phyloP scores from a whole-genome alignment of 1,140 invertebrate species.

The Drosophila kepulauana region DNA sequence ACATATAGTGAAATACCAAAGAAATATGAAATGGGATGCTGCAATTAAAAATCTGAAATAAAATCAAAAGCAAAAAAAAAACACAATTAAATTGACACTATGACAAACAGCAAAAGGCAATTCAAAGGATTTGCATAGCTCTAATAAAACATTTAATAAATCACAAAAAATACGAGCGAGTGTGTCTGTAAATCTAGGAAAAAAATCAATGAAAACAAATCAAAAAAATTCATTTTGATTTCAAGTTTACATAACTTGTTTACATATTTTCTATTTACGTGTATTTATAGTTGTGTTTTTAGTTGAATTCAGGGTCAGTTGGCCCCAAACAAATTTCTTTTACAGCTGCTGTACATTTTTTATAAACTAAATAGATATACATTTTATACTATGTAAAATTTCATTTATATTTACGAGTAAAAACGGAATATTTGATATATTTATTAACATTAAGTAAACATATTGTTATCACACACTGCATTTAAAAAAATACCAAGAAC shows the following conservation, averaged over 20 bases:
- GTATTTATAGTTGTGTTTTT: conserved; percentile 1
- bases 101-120: conserved; percentile 18
- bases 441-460: conserved; percentile 79
- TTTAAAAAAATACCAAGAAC: conserved; percentile 67
- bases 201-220: conserved; percentile 17
- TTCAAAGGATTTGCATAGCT: conserved; percentile 19
- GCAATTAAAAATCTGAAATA: conserved; percentile 6
- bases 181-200: conserved; percentile 6
- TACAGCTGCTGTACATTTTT: conserved; percentile 8
- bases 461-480: conserved; percentile 80
- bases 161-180: conserved; percentile 7
- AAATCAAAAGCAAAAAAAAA: conserved; percentile 7
- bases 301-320: conserved; percentile 8
- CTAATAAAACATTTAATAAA: conserved; percentile 29
- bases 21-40: conserved; percentile 2
- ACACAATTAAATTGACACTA: conserved; percentile 28
- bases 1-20: conserved; percentile 23
- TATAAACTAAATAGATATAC: conserved; percentile 10
- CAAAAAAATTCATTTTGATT: conserved; percentile 25
- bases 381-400: conserved; percentile 10
- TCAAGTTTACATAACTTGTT: conserved; percentile 24
- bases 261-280: conserved; percentile 14
- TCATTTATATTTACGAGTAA: conserved; percentile 40
- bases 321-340: not conserved
- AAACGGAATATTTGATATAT: conserved; percentile 69